Evolutionary conservation across 1,140 invertebrate species (phyloP).

Genomic region (Dreissena polymorpha): DNA sequence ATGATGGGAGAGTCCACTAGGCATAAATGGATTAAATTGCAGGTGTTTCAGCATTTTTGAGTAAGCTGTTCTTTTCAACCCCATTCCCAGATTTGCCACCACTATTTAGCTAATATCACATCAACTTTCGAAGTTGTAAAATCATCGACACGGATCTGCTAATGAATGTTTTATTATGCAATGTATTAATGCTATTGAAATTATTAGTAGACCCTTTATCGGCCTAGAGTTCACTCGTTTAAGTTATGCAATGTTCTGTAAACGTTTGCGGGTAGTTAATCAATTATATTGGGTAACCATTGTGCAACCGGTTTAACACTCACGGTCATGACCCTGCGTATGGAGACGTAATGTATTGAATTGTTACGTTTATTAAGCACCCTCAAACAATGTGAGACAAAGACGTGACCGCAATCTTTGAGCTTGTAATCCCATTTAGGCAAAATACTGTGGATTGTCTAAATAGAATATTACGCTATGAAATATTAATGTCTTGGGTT

Average conservation of each 20-base stretch:
- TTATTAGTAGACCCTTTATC: not conserved
- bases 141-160: not conserved
- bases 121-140: too few species aligned
- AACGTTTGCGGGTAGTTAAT: not conserved
- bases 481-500: too few species aligned
- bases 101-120: too few species aligned
- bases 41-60: too few species aligned
- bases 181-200: constrained; percentile 1
- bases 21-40: too few species aligned
- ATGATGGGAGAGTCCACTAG: too few species aligned
- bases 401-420: not conserved
- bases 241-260: constrained; percentile 1
- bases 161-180: constrained; percentile 7
- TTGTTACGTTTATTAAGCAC: not conserved
- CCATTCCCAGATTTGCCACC: too few species aligned
- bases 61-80: too few species aligned
- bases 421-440: not conserved
- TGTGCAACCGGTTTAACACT: not conserved
- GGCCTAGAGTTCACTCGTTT: not conserved
- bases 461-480: too few species aligned
- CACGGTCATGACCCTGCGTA: not conserved
- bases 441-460: too few species aligned
- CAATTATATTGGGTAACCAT: not conserved
- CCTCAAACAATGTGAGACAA: not conserved
- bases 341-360: not conserved